A percentile compares a stretch with the other conserved stretches of the same genome.
Conservation (phyloP, 2,113 vertebrate species). For the Spheniscus mendiculus region DNA sequence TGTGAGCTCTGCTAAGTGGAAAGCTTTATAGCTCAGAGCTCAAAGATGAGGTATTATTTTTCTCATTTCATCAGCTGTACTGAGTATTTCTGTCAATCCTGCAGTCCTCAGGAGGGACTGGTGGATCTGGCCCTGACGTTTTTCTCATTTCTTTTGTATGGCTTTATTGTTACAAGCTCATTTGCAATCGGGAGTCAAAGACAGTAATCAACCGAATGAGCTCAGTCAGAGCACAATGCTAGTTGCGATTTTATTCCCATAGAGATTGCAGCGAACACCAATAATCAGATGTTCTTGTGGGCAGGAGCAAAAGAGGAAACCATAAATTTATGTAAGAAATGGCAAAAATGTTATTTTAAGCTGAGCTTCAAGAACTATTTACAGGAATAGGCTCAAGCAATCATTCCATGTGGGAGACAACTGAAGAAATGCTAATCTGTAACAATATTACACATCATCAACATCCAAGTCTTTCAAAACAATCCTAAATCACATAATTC, state of each 20-base stretch:
- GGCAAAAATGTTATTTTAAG: background rate
- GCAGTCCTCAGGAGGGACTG: background rate
- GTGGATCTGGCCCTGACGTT: background rate
- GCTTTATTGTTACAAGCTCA: slow-evolving; percentile 13
- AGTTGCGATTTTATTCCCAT: background rate
- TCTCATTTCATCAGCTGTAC: background rate
- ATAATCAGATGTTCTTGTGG: slow-evolving; percentile 2
- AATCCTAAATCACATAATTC: background rate
- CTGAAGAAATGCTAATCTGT: background rate
- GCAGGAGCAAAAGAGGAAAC: background rate
- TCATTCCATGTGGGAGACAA: background rate
- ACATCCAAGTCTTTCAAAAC: background rate
- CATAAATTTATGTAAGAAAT: background rate
- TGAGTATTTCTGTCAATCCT: background rate
- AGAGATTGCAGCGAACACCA: background rate
- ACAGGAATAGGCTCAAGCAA: background rate
- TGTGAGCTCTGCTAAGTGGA: background rate
- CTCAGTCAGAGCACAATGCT: background rate
- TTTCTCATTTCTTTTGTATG: background rate
- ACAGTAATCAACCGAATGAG: background rate
- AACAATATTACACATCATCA: background rate
- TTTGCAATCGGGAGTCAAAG: slow-evolving; percentile 19
- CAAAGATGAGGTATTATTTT: background rate
- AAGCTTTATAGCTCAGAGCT: background rate
- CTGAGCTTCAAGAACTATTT: background rate